Evolutionary conservation across 2,888 invertebrate species (phyloP).

Genomic region (Tetragonula carbonaria): DNA sequence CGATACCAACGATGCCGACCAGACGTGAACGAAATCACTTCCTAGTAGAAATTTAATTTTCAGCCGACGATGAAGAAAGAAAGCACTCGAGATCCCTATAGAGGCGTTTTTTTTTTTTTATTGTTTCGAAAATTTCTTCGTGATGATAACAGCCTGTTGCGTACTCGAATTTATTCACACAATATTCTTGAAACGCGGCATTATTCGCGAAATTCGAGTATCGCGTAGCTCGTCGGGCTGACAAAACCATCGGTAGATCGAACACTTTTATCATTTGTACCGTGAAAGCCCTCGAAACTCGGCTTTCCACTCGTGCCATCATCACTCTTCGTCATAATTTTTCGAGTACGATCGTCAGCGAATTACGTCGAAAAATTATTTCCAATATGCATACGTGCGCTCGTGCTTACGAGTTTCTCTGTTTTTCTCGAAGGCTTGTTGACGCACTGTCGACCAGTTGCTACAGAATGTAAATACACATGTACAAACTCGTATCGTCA

Average conservation of each 20-base stretch:
- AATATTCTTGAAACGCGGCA: not conserved
- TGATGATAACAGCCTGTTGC: not conserved
- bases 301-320: constrained; percentile 12
- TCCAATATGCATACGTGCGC: not conserved
- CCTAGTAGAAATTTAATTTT: no score
- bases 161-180: not conserved
- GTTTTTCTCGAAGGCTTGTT: constrained; percentile 1
- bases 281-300: not conserved
- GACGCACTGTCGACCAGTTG: no score
- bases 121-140: not conserved
- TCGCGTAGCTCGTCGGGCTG: constrained; percentile 3
- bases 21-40: no score
- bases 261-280: constrained; percentile 13
- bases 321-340: constrained; percentile 20
- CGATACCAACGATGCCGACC: no score
- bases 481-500: no score
- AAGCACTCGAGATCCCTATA: not conserved
- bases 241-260: constrained; percentile 24
- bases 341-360: not conserved
- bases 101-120: not conserved
- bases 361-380: not conserved
- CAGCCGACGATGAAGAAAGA: not conserved
- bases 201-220: not conserved
- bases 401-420: not conserved
- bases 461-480: no score